phyloP scores from a whole-genome alignment of 2,113 vertebrate genomes.

The Dipodomys merriami region DNA sequence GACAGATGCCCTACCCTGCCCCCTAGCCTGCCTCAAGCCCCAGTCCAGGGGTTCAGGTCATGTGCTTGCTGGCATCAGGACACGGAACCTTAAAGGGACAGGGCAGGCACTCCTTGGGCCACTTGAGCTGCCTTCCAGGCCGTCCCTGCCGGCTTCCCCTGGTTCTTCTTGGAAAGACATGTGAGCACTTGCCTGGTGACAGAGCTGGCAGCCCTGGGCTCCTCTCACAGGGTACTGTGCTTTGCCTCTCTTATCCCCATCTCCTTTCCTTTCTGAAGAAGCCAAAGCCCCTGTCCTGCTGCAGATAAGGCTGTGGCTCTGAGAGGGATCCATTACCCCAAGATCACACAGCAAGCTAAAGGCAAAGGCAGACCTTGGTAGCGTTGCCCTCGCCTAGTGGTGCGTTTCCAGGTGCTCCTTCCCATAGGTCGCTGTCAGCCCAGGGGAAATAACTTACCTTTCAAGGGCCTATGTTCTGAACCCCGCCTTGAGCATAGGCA shows the following conservation, averaged over 20 bases:
- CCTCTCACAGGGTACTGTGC: rapidly evolving
- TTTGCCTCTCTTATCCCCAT: no score
- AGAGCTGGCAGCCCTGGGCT: neutral
- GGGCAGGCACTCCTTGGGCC: neutral
- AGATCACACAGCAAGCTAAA: neutral
- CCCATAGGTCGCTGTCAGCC: neutral
- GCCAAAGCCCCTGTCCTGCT: neutral
- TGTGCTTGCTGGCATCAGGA: neutral
- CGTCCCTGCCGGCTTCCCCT: neutral
- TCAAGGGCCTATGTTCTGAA: neutral
- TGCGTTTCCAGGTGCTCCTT: neutral
- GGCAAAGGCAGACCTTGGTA: neutral
- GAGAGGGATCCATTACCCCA: neutral
- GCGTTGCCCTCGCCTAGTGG: neutral
- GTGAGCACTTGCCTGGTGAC: neutral
- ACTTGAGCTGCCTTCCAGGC: neutral
- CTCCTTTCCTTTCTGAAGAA: neutral
- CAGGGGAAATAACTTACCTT: no score
- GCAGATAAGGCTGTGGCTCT: neutral
- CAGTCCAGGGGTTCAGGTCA: neutral
- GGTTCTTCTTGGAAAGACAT: neutral
- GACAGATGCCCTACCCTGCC: neutral
- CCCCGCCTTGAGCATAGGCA: neutral
- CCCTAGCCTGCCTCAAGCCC: neutral
- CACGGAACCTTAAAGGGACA: neutral